Conservation (phyloP, 2,888 invertebrate genomes). For the Leptogaster cylindrica region DNA sequence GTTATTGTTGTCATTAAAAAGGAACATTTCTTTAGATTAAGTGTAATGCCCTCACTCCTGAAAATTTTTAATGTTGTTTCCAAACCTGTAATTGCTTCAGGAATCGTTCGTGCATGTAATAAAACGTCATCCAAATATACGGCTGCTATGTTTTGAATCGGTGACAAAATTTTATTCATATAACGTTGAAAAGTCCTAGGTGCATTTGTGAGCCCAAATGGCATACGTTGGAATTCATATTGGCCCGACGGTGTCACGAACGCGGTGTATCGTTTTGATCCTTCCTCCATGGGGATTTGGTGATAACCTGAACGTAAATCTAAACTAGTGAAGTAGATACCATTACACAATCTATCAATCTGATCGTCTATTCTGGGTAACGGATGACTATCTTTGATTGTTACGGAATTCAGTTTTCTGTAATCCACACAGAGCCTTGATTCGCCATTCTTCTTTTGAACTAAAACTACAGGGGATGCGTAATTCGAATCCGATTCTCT, state of each 20-base stretch:
- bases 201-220: conserved; percentile 42
- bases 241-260: conserved; percentile 49
- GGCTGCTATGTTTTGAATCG: conserved; percentile 10
- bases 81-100: conserved; percentile 30
- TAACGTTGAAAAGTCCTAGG: conserved; percentile 43
- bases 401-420: conserved; percentile 30
- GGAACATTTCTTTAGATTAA: conserved; percentile 42
- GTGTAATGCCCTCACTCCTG: conserved; percentile 17
- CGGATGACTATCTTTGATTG: conserved; percentile 26
- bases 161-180: conserved; percentile 35
- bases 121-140: conserved; percentile 43
- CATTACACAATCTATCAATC: conserved; percentile 43
- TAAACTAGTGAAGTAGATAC: conserved; percentile 25
- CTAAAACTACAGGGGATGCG: conserved; percentile 34
- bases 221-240: conserved; percentile 46
- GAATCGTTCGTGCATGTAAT: conserved; percentile 4
- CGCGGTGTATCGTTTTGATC: conserved; percentile 49
- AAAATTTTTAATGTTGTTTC: conserved; percentile 27
- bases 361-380: conserved; percentile 51
- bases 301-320: conserved; percentile 43
- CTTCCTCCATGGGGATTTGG: conserved; percentile 30
- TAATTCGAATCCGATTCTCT: conserved; percentile 21
- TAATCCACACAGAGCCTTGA: conserved; percentile 40
- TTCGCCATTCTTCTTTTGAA: conserved; percentile 42
- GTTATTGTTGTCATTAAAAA: conserved; percentile 42